A percentile compares a stretch with the other conserved stretches of the same genome.
phyloP scores from a whole-genome alignment of 2,113 vertebrate genomes.

The Pseudorectes ferrugineus region DNA sequence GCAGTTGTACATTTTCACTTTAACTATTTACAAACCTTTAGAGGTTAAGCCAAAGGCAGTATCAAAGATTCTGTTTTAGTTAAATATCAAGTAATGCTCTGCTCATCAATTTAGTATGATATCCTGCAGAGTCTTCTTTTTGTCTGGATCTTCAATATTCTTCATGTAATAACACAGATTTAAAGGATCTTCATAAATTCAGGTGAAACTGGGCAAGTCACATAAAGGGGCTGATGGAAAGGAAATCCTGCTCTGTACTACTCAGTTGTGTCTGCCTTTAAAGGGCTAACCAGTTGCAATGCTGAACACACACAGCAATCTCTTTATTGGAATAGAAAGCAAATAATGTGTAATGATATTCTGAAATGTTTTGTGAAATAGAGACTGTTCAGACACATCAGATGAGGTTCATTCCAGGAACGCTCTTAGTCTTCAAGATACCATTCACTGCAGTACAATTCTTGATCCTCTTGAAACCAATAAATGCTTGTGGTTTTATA shows the following conservation, averaged over 20 bases:
- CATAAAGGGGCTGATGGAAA: background rate
- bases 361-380: background rate
- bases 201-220: background rate
- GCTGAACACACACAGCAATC: background rate
- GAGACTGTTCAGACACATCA: background rate
- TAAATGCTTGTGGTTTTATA: background rate
- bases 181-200: background rate
- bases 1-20: background rate
- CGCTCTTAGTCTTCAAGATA: background rate
- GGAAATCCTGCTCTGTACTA: background rate
- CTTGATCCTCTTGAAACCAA: background rate
- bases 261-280: background rate
- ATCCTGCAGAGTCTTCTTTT: background rate
- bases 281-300: background rate
- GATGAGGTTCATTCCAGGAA: background rate
- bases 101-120: background rate
- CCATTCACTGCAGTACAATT: background rate
- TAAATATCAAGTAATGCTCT: background rate
- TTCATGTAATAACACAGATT: background rate
- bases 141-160: background rate
- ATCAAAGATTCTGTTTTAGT: background rate
- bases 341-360: background rate
- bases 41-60: background rate
- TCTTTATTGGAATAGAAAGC: background rate
- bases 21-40: background rate